These are phyloP conservation scores for Sternotherus odoratus DNA, from an alignment of 2,797 vertebrate species.

Conservation along the genomic window DNA sequence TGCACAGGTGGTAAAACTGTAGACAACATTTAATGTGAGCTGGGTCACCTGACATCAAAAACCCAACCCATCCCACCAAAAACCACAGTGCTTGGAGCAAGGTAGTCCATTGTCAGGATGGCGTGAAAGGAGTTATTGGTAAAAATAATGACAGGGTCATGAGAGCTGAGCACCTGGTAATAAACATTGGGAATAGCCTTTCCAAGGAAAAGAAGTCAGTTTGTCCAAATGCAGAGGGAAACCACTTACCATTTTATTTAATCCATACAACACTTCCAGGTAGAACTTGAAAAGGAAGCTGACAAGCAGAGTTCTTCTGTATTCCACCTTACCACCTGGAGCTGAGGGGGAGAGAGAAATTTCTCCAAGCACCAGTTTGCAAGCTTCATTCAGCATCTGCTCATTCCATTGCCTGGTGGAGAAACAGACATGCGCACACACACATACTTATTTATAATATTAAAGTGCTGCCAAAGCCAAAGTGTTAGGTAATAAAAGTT, in stretches of 20 bases:
- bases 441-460: background rate
- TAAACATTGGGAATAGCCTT: background rate
- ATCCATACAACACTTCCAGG: conserved; percentile 61
- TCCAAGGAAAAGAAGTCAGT: background rate
- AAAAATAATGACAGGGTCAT: background rate
- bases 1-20: background rate
- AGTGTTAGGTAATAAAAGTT: background rate
- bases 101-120: background rate
- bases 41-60: background rate
- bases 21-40: background rate
- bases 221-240: background rate
- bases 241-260: conserved; percentile 66
- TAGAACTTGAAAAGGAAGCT: conserved; percentile 82
- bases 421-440: background rate
- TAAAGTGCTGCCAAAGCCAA: background rate
- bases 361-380: conserved; percentile 70
- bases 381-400: conserved; percentile 65
- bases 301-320: conserved; percentile 68
- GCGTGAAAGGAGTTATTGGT: background rate
- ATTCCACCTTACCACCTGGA: conserved; percentile 71
- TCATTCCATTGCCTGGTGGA: conserved; percentile 73
- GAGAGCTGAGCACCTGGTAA: background rate
- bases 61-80: background rate
- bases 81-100: background rate
- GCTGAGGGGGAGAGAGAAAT: conserved; percentile 61